Base-by-base conservation (phyloP, 2,113 vertebrate genomes). In the Rhagologus leucostigma region DNA sequence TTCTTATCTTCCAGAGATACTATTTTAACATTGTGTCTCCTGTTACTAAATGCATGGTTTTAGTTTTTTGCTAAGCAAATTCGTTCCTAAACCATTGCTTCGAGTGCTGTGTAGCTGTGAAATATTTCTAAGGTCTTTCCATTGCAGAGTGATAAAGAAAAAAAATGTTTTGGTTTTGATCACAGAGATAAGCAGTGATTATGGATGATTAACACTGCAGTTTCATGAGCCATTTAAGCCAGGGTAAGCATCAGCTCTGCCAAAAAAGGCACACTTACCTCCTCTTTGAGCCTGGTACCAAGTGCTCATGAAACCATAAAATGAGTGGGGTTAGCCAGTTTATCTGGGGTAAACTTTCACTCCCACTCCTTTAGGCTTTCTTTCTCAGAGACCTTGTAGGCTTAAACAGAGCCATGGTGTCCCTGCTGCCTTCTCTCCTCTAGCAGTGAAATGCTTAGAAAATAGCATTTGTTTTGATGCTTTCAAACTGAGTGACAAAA, bases 51-150 rank as follows among this genome's bases (percentile, higher is more conserved):
- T 13, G 3, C 11, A 18, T 73, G 12, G 26, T 49, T 71, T 89
- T 55, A 49, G 69, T 75, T 89, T 35, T 89, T 41, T n/a, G 29
- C 49, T 57, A 60, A 94, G 44, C 26, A 79, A 75, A 79, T 91
- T 30, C 1, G 7, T 84, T 89, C 57, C 64, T 81, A 64, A 68
- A 33, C 50, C 29, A 41, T 37, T 74, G 13, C 30, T 84, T 78
- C 0, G 0, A 77, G n/a, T 0, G 0, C 56, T 65, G 8, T 33
- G 26, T 63, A 81, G 42, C 44, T 93, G 3, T 81, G 56, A 89
- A 86, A 71, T 64, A 71, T 50, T 82, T 89, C 29, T n/a, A 27
- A 76, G 29, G 14, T 56, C 17, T 75, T 64, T 12, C 19, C 13
- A 4, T 79, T 79, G 37, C 29, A 53, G 33, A 62, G 0, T 57